Evolutionary conservation across 2,888 invertebrate species (phyloP).

Genomic region (Pyrochroa serraticornis): DNA sequence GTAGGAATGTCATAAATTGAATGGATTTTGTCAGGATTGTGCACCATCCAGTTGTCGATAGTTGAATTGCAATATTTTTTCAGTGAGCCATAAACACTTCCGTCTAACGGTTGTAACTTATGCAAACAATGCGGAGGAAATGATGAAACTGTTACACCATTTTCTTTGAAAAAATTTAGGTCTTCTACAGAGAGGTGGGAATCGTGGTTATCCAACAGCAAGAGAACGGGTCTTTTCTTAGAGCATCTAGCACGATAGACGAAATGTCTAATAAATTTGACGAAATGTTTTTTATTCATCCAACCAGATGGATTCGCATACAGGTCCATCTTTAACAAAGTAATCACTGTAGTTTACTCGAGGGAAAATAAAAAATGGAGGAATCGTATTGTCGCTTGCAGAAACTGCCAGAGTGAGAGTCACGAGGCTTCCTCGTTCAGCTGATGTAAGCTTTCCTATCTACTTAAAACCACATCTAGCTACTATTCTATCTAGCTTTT

Average conservation of each 20-base stretch:
- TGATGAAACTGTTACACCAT: constrained; percentile 22
- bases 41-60: constrained; percentile 22
- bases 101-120: constrained; percentile 22
- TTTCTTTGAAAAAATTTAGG: constrained; percentile 24
- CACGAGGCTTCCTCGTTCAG: constrained; percentile 48
- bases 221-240: constrained; percentile 23
- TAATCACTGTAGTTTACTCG: constrained; percentile 34
- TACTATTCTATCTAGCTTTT: constrained; percentile 50
- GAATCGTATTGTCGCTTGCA: constrained; percentile 45
- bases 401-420: constrained; percentile 43
- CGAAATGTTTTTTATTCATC: constrained; percentile 36
- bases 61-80: constrained; percentile 28
- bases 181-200: constrained; percentile 24
- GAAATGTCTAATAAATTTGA: constrained; percentile 33
- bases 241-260: constrained; percentile 25
- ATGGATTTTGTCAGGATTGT: constrained; percentile 14
- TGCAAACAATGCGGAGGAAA: constrained; percentile 32
- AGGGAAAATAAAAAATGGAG: constrained; percentile 51
- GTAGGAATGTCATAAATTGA: constrained; percentile 27
- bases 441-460: constrained; percentile 50
- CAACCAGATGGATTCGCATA: constrained; percentile 37
- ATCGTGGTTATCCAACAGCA: constrained; percentile 32
- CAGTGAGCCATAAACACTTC: constrained; percentile 25
- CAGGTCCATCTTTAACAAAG: constrained; percentile 29
- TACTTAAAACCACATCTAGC: constrained; percentile 47